Percentiles rank a stretch among this genome's conserved stretches.
Conservation (phyloP, 2,888 invertebrate species). For the Alentia gelatinosa region DNA sequence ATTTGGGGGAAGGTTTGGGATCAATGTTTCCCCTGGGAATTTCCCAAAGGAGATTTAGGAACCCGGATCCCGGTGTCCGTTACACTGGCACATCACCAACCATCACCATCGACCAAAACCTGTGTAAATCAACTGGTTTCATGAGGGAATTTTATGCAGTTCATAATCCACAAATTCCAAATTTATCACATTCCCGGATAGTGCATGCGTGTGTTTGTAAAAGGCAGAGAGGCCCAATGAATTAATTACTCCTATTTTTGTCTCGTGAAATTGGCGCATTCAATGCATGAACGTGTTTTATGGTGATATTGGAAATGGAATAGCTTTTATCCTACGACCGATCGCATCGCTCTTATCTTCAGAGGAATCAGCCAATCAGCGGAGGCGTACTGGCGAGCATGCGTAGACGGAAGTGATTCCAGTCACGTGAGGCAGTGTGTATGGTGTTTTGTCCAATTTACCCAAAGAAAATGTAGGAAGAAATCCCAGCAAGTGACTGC, state of each 20-base stretch:
- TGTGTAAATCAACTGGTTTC: not conserved
- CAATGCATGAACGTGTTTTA: not conserved
- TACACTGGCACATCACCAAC: no score
- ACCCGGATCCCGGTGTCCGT: no score
- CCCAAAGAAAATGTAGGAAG: not conserved
- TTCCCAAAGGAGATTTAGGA: no score
- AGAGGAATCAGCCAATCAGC: slow-evolving; percentile 1
- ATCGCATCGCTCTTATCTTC: not conserved
- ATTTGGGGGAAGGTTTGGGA: no score
- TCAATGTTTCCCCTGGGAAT: no score
- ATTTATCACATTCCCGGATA: not conserved
- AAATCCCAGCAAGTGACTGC: not conserved
- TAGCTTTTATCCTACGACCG: not conserved
- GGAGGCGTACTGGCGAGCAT: not conserved
- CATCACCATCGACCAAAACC: no score
- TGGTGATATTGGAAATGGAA: not conserved
- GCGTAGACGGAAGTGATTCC: not conserved
- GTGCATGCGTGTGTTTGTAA: not conserved
- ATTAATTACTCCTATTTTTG: not conserved
- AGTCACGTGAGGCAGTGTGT: not conserved
- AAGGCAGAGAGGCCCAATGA: not conserved
- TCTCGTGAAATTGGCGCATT: not conserved
- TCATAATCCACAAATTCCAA: not conserved
- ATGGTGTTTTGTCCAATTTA: not conserved
- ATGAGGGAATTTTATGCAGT: not conserved